Base-by-base conservation (phyloP, 2,888 invertebrate genomes). In the Xylota segnis region DNA sequence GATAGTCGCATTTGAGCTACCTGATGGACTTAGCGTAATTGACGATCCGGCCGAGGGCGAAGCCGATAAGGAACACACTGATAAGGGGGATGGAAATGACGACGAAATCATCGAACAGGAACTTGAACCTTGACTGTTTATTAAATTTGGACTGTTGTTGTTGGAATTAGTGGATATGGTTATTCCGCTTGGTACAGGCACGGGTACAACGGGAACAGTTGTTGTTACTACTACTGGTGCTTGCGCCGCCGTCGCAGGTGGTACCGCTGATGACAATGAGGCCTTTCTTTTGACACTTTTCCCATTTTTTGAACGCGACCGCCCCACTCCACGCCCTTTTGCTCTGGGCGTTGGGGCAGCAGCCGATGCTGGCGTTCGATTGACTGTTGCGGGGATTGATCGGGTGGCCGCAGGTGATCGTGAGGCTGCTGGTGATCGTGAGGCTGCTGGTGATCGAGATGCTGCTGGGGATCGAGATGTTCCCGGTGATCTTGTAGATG, bases 31-130 rank as follows among this genome's bases (percentile, higher is more conserved):
- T 50, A 86, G 18, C 14, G 86, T 68, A 92, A 92, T 88, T 92
- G 87, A 59, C 93, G 93, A 63, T 10, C 58, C 58, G 92, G 92
- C 88, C 91, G 93, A 5, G 93, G 93, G 88, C 92, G 87, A 87
- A 75, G 82, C 71, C 54, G 87, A 76, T 81, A 79, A 74, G 65
- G 87, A 79, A 78, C 83, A 72, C 34, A 87, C 54, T 50, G 87
- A 72, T 12, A 77, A 52, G 2, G 82, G 68, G 18, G 87, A 70
- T 56, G 87, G 86, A 81, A 86, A 86, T 47, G 86, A 72, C 66
- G 84, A 86, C 14, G 86, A 86, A 10, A 82, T 81, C 32, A 86
- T 72, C 72, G 82, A 71, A 56, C 76, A 81, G 86, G 86, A 86
- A 81, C 86, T 86, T 86, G 86, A 86, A 72, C 81, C 81, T 81